Evolutionary conservation across 2,113 vertebrate species (phyloP).

Genomic region (Marmota flaviventris): DNA sequence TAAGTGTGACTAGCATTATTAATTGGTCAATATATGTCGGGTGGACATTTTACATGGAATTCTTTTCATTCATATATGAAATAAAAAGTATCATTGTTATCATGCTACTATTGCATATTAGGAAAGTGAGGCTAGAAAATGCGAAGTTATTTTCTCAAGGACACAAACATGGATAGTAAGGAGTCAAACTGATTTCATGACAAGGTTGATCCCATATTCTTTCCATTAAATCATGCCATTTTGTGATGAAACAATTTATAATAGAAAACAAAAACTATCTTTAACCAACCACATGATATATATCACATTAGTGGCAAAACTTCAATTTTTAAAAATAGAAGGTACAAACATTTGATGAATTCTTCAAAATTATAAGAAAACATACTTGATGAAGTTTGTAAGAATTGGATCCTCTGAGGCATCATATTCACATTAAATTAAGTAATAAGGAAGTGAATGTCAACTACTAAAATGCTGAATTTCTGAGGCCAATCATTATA

Average conservation of each 20-base stretch:
- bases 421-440: neutral
- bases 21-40: neutral
- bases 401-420: neutral
- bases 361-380: slow-evolving; percentile 11
- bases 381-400: neutral
- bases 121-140: neutral
- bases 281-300: neutral
- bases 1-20: neutral
- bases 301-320: neutral
- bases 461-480: neutral
- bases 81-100: neutral
- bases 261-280: neutral
- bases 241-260: neutral
- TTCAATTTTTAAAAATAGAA: slow-evolving; percentile 2
- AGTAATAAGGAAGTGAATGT: neutral
- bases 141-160: neutral
- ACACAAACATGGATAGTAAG: neutral
- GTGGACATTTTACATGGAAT: neutral
- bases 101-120: neutral
- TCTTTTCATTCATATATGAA: neutral
- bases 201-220: neutral
- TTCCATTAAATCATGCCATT: neutral
- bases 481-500: neutral
- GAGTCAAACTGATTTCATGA: neutral
- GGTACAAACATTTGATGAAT: neutral